phyloP scores from a whole-genome alignment of 2,113 vertebrate genomes.

The Shinisaurus crocodilurus region DNA sequence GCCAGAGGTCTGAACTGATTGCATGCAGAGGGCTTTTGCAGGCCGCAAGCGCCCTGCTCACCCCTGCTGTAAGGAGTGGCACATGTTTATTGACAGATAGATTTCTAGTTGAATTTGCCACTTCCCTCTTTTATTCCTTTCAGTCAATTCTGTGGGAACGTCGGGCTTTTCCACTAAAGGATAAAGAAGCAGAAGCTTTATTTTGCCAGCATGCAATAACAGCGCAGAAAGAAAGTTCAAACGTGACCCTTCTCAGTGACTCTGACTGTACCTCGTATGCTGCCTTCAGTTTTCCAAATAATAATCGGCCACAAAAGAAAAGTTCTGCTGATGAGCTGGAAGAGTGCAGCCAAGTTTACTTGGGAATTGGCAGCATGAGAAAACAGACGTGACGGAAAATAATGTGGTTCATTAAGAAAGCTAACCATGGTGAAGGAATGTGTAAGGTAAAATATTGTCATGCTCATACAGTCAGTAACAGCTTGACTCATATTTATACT shows the following conservation, averaged over 20 bases:
- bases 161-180: slow-evolving; percentile 77
- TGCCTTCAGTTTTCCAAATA: slow-evolving; percentile 52
- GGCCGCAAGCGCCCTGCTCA: neutral
- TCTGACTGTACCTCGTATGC: slow-evolving; percentile 43
- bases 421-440: slow-evolving; percentile 62
- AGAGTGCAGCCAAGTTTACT: slow-evolving; percentile 58
- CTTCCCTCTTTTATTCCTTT: slow-evolving; percentile 56
- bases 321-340: slow-evolving; percentile 62
- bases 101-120: slow-evolving; percentile 53
- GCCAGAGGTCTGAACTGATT: neutral
- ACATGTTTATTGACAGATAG: slow-evolving; percentile 20
- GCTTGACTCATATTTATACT: slow-evolving; percentile 60
- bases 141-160: slow-evolving; percentile 81
- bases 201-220: slow-evolving; percentile 65
- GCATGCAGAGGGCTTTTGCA: neutral
- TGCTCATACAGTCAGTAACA: slow-evolving; percentile 53
- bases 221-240: slow-evolving; percentile 61
- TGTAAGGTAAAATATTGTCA: slow-evolving; percentile 63
- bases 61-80: slow-evolving; percentile 33
- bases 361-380: slow-evolving; percentile 70
- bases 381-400: slow-evolving; percentile 79
- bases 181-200: slow-evolving; percentile 76
- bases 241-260: slow-evolving; percentile 54
- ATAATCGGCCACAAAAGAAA: slow-evolving; percentile 52
- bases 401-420: slow-evolving; percentile 68